Base-by-base conservation (phyloP, 2,113 vertebrate genomes). In the Bufo bufo region DNA sequence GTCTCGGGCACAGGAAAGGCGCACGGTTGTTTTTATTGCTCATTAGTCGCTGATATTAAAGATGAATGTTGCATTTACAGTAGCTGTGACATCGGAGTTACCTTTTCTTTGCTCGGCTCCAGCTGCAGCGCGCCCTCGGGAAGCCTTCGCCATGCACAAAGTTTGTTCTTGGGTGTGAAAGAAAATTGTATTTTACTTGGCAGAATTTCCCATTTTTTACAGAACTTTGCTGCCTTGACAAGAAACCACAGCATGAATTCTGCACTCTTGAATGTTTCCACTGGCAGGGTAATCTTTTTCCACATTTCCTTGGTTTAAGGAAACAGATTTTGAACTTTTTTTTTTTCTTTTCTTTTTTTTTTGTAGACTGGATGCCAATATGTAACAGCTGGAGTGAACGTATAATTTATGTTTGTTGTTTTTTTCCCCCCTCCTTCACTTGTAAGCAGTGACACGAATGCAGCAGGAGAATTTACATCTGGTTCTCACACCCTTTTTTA, bases 171-270 rank as follows among this genome's bases (percentile, higher is more conserved):
- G 96, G 95, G 93, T 95, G 95, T 96, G 95, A 96, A 96, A 95
- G 94, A 91, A 94, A 96, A 96, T 95, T 95, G 94, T 98, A 94
- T 98, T 97, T 98, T 96, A 95, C 93, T 98, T 98, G 97, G 97
- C 97, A 97, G 94, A 89, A 91, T 92, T 95, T 95, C 94, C 94
- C 95, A 33, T 33, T 33, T 96, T 95, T 96, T 93, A 91, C 95
- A 94, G 93, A 96, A 96, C 95, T 97, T 96, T 97, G 97, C 97
- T 99, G 96, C 95, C 96, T 98, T 95, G 93, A 97, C 97, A 97
- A 96, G 97, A 98, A 97, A 95, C 95, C 96, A 91, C 95, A 96
- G 96, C 90, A 83, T 90, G 94, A 96, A 93, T 91, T 94, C 94
- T 96, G 94, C 95, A 94, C 91, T 92, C 94, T 94, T 94, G 94